Conservation (phyloP, 2,113 vertebrate species). For the Clarias batrachus region DNA sequence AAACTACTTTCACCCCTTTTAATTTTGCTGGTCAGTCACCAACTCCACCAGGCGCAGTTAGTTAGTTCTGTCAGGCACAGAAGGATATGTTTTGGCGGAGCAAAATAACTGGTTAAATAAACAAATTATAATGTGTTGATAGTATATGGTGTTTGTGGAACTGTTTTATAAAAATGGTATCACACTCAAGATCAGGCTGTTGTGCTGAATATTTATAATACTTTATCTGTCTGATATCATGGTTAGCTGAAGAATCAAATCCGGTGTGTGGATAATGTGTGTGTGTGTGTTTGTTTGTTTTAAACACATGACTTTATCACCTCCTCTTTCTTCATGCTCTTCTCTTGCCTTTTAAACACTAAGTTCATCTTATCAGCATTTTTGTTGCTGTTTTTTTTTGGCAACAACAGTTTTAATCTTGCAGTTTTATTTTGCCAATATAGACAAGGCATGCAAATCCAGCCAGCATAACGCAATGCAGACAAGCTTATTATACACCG, state of each 20-base stretch:
- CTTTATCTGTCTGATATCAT: background rate
- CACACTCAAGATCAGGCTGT: no score
- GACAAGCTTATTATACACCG: background rate
- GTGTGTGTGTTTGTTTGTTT: background rate
- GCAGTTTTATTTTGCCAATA: background rate
- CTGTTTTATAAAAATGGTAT: no score
- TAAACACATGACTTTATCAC: background rate
- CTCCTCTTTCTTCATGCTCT: conserved; percentile 1
- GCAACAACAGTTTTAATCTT: background rate
- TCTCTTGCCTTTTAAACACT: background rate
- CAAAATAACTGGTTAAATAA: no score
- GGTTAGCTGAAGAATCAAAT: background rate
- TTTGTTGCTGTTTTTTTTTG: background rate
- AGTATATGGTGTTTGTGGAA: no score
- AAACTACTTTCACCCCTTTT: no score
- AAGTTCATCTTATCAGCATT: background rate
- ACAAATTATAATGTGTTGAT: no score
- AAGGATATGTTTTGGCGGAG: no score
- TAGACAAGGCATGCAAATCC: background rate
- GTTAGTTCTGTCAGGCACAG: no score
- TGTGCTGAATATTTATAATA: background rate
- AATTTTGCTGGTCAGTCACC: no score
- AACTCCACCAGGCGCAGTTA: no score
- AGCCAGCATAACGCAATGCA: conserved; percentile 9
- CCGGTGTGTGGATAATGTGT: background rate